Evolutionary conservation across 2,888 invertebrate species (phyloP), one percentile per base, ranked within the genome.

Genomic region (Blastobasis lacticolella): DNA sequence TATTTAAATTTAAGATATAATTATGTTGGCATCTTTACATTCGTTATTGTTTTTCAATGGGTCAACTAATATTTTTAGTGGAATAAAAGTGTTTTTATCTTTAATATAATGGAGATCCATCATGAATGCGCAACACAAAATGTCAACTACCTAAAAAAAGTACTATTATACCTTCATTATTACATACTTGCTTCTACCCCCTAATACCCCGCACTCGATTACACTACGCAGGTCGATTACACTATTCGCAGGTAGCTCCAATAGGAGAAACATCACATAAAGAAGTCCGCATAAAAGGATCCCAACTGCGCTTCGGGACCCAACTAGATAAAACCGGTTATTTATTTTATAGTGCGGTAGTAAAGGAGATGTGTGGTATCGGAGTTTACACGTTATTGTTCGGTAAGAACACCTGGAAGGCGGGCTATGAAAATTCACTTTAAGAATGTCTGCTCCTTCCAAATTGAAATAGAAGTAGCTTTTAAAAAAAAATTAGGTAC

Each of bases 281-380:
- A 62, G 58, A 58, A 61, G 57, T 62, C 61, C 58, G 50, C 55
- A 60, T 63, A 62, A 68, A 68, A 62, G 59, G 59, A 58, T 57
- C 55, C 54, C 53, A 61, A 62, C 59, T 59, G 60, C 55, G 49
- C 64, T 60, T 58, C 50, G 46, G 57, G 54, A 61, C 54, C 48
- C 49, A 43, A 49, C 51, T 53, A 64, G 63, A 72, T 71, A 75
- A 70, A 71, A 62, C 54, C 56, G 52, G 64, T 73, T 75, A 73
- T 75, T 73, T 77, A 76, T 75, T 76, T 73, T 68, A 72, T 67
- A 67, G 69, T 62, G 59, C 58, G 60, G 64, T 66, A 62, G 65
- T 71, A 71, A 71, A 69, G 57, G 54, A 61, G 63, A 67, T 63
- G 57, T 61, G 63, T 63, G 62, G 67, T 66, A 64, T 67, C 59